phyloP scores from a whole-genome alignment of 1,140 invertebrate species.

The Ceratina calcarata region DNA sequence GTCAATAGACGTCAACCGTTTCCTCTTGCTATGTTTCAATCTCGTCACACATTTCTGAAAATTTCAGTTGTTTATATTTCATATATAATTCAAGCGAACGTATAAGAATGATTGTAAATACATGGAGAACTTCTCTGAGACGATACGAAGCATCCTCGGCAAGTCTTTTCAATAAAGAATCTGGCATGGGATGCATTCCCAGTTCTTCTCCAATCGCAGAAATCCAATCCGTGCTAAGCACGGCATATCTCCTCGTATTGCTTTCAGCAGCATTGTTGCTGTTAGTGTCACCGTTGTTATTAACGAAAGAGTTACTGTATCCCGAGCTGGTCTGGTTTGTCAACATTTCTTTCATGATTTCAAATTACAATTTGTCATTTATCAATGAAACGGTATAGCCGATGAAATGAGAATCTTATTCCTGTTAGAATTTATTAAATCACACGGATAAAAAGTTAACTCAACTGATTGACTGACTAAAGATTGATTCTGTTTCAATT shows the following conservation, averaged over 20 bases:
- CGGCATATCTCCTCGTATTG: slow-evolving; percentile 74
- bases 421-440: neutral
- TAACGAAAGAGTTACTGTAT: slow-evolving; percentile 74
- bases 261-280: slow-evolving; percentile 70
- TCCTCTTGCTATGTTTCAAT: slow-evolving; percentile 76
- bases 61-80: neutral
- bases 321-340: slow-evolving; percentile 64
- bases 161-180: slow-evolving; percentile 72
- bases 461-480: too few species aligned
- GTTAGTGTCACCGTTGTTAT: slow-evolving; percentile 74
- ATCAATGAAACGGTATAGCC: slow-evolving; percentile 22
- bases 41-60: slow-evolving; percentile 78
- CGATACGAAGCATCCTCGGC: slow-evolving; percentile 79
- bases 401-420: slow-evolving; percentile 5
- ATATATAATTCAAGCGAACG: neutral
- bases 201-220: slow-evolving; percentile 78
- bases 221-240: slow-evolving; percentile 77
- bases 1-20: slow-evolving; percentile 72
- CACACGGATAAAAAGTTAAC: neutral
- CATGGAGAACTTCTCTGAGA: slow-evolving; percentile 77
- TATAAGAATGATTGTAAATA: slow-evolving; percentile 41
- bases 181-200: slow-evolving; percentile 75
- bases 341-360: slow-evolving; percentile 75
- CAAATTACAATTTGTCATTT: slow-evolving; percentile 3
- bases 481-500: too few species aligned